Evolutionary conservation across 2,113 vertebrate genomes (phyloP), one percentile per base, ranked within the genome.

Genomic region (Edolisoma coerulescens): DNA sequence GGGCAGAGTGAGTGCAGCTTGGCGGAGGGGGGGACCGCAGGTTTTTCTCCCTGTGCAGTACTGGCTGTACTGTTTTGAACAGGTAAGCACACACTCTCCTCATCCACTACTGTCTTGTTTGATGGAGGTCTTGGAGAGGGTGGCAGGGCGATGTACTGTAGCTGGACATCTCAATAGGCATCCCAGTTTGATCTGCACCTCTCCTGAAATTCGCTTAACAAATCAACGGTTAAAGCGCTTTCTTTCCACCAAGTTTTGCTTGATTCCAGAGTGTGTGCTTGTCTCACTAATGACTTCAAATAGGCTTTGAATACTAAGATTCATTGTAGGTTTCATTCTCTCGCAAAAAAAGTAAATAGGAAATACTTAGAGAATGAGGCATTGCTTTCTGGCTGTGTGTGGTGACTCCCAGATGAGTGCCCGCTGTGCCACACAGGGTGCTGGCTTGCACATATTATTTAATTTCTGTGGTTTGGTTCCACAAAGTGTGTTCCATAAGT

Each of bases 11-110:
- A 84, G 24, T 1, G 0, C 6, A 13, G 59, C 64, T 49, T 52
- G 0, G 1, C 5, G 19, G 7, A 49, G 37, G 26, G 49, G 64
- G 61, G 39, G 52, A 42, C 22, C 1, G 0, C 19, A 27, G n/a
- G 7, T 3, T 21, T 32, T 74, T 83, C 4, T 79, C 17, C 11
- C 26, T 45, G 41, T 0, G 0, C 5, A 3, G 1, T 54, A 3
- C 35, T 63, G 56, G 16, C 16, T 39, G 57, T 19, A 0, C 45
- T 14, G 6, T 37, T 70, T 10, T 1, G 1, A 53, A 20, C 19
- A 59, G 71, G 42, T 47, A 10, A 23, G n/a, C 3, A 35, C 56
- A 39, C 49, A 65, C 18, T 39, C 5, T 4, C 52, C 8, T 10
- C 5, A 3, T 41, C n/a, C 16, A 6, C 54, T 49, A 16, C 15